Conservation (phyloP, 2,113 vertebrate genomes). For the Barbus barbus region DNA sequence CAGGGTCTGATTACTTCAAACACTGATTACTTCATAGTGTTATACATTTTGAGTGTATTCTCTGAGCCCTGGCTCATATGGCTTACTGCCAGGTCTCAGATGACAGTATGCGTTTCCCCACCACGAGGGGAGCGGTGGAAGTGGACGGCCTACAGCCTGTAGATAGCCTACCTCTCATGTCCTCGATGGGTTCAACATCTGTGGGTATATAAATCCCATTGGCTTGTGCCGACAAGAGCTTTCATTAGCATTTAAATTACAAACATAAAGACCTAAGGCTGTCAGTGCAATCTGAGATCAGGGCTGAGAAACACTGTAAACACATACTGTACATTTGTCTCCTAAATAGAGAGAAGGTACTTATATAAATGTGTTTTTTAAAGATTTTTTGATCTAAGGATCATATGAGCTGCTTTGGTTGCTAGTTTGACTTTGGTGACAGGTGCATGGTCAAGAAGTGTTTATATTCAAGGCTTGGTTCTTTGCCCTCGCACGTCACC, state of each 20-base stretch:
- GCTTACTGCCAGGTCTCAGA: slow-evolving; percentile 20
- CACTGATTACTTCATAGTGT: slow-evolving; percentile 29
- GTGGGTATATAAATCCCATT: slow-evolving; percentile 65
- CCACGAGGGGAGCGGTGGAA: slow-evolving; percentile 31
- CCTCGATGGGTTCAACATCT: slow-evolving; percentile 61
- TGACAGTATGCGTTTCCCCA: slow-evolving; percentile 19
- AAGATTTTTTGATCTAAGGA: neutral
- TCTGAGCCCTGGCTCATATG: slow-evolving; percentile 1
- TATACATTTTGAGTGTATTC: neutral
- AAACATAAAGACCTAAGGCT: slow-evolving; percentile 49
- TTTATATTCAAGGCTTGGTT: slow-evolving; percentile 14
- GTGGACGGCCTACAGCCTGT: too few species aligned
- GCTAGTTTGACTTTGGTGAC: neutral
- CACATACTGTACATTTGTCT: neutral
- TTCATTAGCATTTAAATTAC: slow-evolving; percentile 69
- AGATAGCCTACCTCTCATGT: neutral
- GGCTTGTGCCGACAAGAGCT: slow-evolving; percentile 68
- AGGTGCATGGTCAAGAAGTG: slow-evolving; percentile 26
- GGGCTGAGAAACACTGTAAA: neutral
- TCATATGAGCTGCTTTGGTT: neutral
- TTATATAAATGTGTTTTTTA: neutral
- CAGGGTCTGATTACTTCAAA: slow-evolving; percentile 15
- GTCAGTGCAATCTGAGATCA: slow-evolving; percentile 32
- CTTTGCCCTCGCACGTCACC: slow-evolving; percentile 20
- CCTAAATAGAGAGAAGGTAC: neutral